Evolutionary conservation across 2,113 vertebrate species (phyloP).

Genomic region (Salminus brasiliensis): DNA sequence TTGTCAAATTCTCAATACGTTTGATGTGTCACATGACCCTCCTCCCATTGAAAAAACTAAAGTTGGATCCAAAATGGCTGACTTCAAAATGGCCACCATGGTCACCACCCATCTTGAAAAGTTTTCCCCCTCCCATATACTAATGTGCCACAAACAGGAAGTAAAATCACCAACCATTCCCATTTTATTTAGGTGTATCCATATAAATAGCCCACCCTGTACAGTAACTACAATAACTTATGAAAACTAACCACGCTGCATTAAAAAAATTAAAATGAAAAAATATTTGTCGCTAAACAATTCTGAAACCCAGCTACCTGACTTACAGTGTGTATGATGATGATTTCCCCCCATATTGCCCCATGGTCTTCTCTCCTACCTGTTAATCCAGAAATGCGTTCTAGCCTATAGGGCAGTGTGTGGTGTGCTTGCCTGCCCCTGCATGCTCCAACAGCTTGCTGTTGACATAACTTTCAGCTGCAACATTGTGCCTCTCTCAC

Average conservation of each 20-base stretch:
- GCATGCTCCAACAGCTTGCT: slow-evolving; percentile 63
- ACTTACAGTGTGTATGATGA: slow-evolving; percentile 24
- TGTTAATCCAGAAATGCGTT: slow-evolving; percentile 38
- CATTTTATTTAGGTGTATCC: no score
- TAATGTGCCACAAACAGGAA: no score
- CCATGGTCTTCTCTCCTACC: slow-evolving; percentile 12
- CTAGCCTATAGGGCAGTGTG: slow-evolving; percentile 30
- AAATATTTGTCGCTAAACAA: not conserved
- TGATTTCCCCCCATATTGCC: slow-evolving; percentile 13
- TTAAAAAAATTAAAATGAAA: not conserved
- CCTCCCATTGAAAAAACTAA: no score
- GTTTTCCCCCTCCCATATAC: no score
- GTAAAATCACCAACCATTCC: no score
- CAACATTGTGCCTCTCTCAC: slow-evolving; percentile 48
- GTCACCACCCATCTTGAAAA: no score
- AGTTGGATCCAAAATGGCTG: no score
- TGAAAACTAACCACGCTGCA: slow-evolving; percentile 32
- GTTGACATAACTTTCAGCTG: slow-evolving; percentile 55
- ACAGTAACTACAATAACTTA: not conserved
- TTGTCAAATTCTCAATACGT: no score
- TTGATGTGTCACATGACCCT: no score
- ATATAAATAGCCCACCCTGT: no score
- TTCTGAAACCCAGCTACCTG: slow-evolving; percentile 8
- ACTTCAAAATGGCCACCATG: no score
- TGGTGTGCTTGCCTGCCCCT: slow-evolving; percentile 54